Percentiles rank a stretch among this genome's conserved stretches.
These are phyloP conservation scores for Dryomyza anilis DNA, from an alignment of 2,888 invertebrate species.

Conservation along the genomic window DNA sequence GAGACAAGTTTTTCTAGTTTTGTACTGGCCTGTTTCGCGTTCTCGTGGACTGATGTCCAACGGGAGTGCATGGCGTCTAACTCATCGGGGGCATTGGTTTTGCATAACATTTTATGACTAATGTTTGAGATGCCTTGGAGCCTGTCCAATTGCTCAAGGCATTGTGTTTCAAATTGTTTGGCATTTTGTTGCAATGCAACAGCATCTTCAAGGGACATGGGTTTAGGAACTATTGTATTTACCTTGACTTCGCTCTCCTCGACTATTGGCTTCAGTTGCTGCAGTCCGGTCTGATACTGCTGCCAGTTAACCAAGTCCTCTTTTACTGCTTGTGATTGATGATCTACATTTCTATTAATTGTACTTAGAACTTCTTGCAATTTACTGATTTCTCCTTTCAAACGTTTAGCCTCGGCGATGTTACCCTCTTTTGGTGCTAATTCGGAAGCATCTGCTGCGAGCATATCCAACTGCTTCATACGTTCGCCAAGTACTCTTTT, in stretches of 20 bases:
- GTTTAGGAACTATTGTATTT: constrained; percentile 67
- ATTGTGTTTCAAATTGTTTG: constrained; percentile 75
- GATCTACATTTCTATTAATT: constrained; percentile 76
- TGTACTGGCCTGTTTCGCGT: constrained; percentile 76
- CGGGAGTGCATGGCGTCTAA: constrained; percentile 82
- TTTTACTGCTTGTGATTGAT: constrained; percentile 75
- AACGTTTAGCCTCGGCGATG: constrained; percentile 73
- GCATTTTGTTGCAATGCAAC: constrained; percentile 75
- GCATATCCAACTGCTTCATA: constrained; percentile 71
- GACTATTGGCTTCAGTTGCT: constrained; percentile 86
- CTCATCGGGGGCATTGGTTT: constrained; percentile 80
- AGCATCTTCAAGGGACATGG: constrained; percentile 81
- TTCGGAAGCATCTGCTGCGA: constrained; percentile 78
- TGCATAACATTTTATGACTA: constrained; percentile 76
- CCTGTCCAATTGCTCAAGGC: constrained; percentile 75
- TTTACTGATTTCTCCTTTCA: constrained; percentile 76
- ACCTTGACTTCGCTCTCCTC: constrained; percentile 85
- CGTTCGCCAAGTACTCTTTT: constrained; percentile 79
- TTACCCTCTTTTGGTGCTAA: constrained; percentile 71
- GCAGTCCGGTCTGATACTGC: constrained; percentile 78
- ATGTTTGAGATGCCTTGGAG: constrained; percentile 76
- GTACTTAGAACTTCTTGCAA: constrained; percentile 78
- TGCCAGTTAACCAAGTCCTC: constrained; percentile 85
- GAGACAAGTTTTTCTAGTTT: constrained; percentile 79
- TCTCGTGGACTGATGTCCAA: constrained; percentile 84